Conservation (phyloP, 2,113 vertebrate species). For the Microtus ochrogaster region DNA sequence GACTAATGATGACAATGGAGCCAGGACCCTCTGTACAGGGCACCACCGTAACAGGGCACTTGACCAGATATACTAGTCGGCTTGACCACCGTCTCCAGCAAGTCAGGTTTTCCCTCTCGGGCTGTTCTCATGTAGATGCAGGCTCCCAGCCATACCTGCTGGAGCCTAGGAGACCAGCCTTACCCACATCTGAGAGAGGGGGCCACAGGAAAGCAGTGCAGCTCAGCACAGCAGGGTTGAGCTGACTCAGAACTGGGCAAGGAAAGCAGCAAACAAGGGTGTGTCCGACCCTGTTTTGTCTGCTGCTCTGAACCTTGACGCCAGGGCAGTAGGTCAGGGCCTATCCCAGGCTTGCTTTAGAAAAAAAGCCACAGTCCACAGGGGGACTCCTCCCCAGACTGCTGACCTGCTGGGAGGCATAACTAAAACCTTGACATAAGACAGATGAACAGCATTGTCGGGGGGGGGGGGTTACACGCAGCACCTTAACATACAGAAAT, state of each 20-base stretch:
- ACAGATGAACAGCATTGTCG: accelerated
- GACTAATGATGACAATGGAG: too few relatives aligned
- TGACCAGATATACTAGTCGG: accelerated
- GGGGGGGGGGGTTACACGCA: accelerated
- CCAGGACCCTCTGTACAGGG: neutral
- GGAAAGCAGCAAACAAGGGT: neutral
- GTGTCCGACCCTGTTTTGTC: neutral
- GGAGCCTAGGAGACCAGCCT: neutral
- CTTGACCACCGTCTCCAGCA: accelerated
- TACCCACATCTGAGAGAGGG: neutral
- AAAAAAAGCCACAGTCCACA: neutral
- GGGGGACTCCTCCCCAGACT: accelerated
- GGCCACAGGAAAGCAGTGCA: too few relatives aligned
- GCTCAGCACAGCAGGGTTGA: accelerated
- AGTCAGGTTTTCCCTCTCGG: neutral
- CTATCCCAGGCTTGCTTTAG: accelerated
- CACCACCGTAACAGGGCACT: neutral
- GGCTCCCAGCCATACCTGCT: neutral
- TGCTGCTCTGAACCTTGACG: neutral
- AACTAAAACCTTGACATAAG: too few relatives aligned
- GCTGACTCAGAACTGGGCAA: too few relatives aligned
- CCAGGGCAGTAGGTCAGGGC: too few relatives aligned
- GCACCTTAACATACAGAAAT: neutral
- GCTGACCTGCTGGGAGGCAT: neutral
- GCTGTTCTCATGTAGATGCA: neutral